phyloP scores from a whole-genome alignment of 1,140 invertebrate species.

The Acyrthosiphon pisum region DNA sequence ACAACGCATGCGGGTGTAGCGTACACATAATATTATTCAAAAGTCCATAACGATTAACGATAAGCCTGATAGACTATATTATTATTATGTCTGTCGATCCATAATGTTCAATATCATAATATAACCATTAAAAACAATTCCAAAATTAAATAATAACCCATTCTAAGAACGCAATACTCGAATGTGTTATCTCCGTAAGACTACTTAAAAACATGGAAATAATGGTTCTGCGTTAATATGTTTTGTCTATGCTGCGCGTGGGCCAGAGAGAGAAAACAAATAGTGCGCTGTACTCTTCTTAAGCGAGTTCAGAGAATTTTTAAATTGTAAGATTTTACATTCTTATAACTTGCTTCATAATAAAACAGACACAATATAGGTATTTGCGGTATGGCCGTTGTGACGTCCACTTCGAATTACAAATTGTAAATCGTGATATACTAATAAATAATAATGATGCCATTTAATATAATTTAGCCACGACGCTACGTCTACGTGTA shows the following conservation, averaged over 20 bases:
- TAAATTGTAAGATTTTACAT: neutral
- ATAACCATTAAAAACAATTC: neutral
- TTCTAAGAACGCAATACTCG: neutral
- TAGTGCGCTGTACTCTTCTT: neutral
- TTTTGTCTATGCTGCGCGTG: too few relatives aligned
- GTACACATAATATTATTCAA: neutral
- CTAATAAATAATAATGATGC: too few relatives aligned
- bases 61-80: neutral
- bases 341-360: neutral
- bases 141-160: neutral
- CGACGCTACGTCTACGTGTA: too few relatives aligned
- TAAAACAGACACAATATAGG: neutral
- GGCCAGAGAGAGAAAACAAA: too few relatives aligned
- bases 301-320: neutral
- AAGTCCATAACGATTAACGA: too few relatives aligned
- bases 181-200: neutral
- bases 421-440: too few relatives aligned
- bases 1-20: neutral
- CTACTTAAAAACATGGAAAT: too few relatives aligned
- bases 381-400: neutral
- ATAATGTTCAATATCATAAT: neutral
- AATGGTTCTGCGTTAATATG: too few relatives aligned
- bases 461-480: too few relatives aligned
- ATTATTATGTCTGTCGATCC: neutral
- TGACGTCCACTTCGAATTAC: neutral